Percentiles rank a stretch among this genome's conserved stretches.
Conservation (phyloP, 1,140 invertebrate genomes). For the Oncopeltus fasciatus region DNA sequence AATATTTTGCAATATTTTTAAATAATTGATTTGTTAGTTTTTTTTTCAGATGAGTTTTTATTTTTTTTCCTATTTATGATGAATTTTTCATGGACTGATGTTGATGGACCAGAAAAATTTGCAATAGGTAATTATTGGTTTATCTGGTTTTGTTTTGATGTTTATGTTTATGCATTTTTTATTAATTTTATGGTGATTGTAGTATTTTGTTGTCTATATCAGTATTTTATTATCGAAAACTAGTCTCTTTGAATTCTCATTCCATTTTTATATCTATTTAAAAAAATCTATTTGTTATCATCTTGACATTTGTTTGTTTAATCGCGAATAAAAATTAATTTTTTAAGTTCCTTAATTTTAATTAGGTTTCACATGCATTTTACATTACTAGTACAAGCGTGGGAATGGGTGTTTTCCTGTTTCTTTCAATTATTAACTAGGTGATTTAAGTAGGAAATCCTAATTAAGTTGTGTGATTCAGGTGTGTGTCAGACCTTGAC, state of each 20-base stretch:
- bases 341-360: background rate
- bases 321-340: background rate
- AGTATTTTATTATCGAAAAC: background rate
- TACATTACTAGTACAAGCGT: background rate
- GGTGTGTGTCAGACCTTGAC: background rate
- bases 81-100: constrained; percentile 1
- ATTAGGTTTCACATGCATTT: background rate
- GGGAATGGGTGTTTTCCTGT: background rate
- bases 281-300: background rate
- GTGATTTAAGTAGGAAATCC: background rate
- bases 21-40: background rate
- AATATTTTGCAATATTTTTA: background rate
- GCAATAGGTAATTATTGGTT: constrained; percentile 15
- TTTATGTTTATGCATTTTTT: background rate
- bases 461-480: background rate
- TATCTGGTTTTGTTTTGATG: background rate
- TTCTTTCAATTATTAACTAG: background rate
- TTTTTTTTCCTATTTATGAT: background rate
- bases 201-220: background rate
- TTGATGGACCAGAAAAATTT: constrained; percentile 11
- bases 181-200: background rate
- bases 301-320: background rate
- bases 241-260: constrained; percentile 7
- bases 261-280: background rate
- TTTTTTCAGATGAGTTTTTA: background rate